Evolutionary conservation across 2,797 vertebrate species (phyloP), one percentile per base, ranked within the genome.

Genomic region (Coracias cyanogaster): DNA sequence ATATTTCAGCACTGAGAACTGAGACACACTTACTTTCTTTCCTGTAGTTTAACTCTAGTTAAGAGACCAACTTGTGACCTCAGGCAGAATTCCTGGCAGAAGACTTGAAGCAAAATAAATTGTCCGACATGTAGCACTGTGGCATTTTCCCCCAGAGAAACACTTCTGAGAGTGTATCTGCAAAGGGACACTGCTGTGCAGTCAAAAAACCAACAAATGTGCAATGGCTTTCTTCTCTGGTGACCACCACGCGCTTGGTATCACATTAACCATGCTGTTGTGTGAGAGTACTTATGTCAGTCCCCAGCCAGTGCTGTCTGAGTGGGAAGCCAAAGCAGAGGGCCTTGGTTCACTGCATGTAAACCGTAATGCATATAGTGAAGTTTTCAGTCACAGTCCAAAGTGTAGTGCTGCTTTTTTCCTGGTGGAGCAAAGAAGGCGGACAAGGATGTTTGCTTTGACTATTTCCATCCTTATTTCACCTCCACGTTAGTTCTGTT

Each of bases 231-330:
- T 29, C 26, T 55, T 31, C 35, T 31, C 57, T 58, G 39, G 13
- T 26, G 69, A 9, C 15, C 15, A 31, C 29, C 11, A 14, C 1
- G 1, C 0, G 0, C 22, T 28, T 58, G 48, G 2, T 41, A 19
- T 6, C 52, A 22, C 57, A 51, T 57, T 31, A 43, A 29, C 41
- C 5, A 2, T 64, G 45, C 18, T 4, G 2, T 7, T 29, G 20
- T 25, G 48, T 39, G 49, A 77, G 26, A 28, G 16, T 19, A 10
- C 25, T 78, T 18, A 39, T 2, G 4, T 16, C 11, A 22, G 28
- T n/a, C 46, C 28, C 33, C 26, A 62, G 58, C 15, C 41, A n/a
- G 10, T 3, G 4, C 51, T 72, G 37, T 14, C n/a, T 0, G 1
- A 17, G 21, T 41, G 35, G 17, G 28, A 71, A 43, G 9, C 35